A percentile compares a stretch with the other conserved stretches of the same genome.
These are phyloP conservation scores for Netelia fuscicornis DNA, from an alignment of 2,888 invertebrate genomes.

Conservation along the genomic window DNA sequence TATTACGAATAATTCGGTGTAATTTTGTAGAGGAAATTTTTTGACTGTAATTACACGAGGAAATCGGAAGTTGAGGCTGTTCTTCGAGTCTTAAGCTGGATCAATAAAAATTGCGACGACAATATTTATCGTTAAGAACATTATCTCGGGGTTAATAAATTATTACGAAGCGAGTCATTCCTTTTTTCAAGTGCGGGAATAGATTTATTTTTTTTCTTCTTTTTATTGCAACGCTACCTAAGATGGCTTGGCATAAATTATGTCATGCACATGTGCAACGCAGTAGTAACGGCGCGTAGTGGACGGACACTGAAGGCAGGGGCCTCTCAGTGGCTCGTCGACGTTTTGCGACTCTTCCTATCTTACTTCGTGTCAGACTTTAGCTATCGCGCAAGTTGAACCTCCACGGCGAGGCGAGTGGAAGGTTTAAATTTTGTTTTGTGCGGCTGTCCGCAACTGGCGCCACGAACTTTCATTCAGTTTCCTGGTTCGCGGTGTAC, in stretches of 20 bases:
- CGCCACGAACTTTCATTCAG: slow-evolving; percentile 40
- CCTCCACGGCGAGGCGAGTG: not conserved
- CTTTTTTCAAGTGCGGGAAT: not conserved
- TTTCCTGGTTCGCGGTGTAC: not conserved
- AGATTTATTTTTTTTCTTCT: not conserved
- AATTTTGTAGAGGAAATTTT: not conserved
- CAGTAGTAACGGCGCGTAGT: slow-evolving; percentile 18
- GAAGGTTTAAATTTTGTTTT: slow-evolving; percentile 38
- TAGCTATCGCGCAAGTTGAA: slow-evolving; percentile 11
- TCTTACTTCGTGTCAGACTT: not conserved
- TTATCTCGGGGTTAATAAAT: not conserved
- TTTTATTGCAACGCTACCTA: not conserved
- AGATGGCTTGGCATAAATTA: not conserved
- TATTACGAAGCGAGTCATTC: not conserved
- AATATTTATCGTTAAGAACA: not conserved
- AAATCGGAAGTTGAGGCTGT: too few relatives aligned
- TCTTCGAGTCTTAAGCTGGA: not conserved
- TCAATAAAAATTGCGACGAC: not conserved
- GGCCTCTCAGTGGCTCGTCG: slow-evolving; percentile 16
- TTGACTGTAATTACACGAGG: not conserved
- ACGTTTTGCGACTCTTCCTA: slow-evolving; percentile 20
- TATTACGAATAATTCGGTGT: not conserved
- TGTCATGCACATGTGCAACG: slow-evolving; percentile 9
- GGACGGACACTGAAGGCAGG: slow-evolving; percentile 2
- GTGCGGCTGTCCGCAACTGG: slow-evolving; percentile 7